These are phyloP conservation scores for Pandion haliaetus DNA, from an alignment of 2,113 vertebrate genomes.

Conservation along the genomic window DNA sequence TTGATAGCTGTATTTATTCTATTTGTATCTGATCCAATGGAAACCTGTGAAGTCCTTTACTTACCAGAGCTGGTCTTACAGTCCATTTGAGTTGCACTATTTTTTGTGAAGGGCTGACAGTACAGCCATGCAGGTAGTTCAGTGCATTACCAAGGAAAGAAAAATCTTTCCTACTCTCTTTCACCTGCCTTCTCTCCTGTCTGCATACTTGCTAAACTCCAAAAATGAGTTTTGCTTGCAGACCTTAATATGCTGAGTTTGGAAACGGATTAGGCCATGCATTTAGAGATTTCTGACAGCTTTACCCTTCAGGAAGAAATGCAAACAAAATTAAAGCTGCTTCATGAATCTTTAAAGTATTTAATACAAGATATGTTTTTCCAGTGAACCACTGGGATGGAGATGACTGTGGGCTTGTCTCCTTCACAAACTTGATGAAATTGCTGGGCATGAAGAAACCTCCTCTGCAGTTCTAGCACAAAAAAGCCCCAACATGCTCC, in stretches of 20 bases:
- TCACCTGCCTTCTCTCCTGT: neutral
- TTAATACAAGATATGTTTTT: constrained; percentile 57
- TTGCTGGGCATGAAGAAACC: neutral
- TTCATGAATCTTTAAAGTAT: constrained; percentile 71
- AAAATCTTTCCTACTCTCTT: neutral
- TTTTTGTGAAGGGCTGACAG: neutral
- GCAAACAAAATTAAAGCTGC: constrained; percentile 67
- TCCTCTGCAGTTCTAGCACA: neutral
- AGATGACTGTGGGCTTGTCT: neutral
- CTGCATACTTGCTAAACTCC: neutral
- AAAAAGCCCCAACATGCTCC: neutral
- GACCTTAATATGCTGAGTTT: constrained; percentile 39
- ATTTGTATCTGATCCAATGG: neutral
- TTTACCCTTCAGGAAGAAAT: constrained; percentile 64
- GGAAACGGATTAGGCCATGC: constrained; percentile 63
- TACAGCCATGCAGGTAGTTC: neutral
- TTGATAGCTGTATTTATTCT: neutral
- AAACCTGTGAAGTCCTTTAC: neutral
- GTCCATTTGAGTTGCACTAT: neutral
- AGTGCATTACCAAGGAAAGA: neutral
- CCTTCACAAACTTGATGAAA: neutral
- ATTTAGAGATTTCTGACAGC: constrained; percentile 61
- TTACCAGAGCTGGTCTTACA: neutral
- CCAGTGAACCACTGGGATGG: constrained; percentile 13
- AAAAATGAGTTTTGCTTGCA: constrained; percentile 37